Conservation (phyloP, 2,888 invertebrate genomes). For the Tridacna crocea region DNA sequence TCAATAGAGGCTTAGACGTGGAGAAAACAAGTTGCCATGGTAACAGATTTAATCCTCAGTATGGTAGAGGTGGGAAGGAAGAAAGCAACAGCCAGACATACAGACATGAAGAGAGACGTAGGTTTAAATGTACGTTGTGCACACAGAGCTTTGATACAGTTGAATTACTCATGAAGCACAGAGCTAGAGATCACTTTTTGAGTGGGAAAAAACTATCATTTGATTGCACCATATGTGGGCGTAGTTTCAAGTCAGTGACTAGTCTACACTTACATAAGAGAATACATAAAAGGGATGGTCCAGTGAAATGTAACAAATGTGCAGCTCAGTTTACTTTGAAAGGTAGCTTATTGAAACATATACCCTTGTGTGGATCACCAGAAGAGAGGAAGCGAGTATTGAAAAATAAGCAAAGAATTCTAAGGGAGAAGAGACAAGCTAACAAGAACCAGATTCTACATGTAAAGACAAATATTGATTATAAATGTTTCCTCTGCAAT, state of each 20-base stretch:
- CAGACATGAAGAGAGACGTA: too few species aligned
- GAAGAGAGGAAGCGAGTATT: conserved; percentile 12
- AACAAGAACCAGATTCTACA: background rate
- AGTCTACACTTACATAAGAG: background rate
- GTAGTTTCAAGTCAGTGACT: background rate
- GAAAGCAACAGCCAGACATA: too few species aligned
- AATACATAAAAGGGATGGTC: background rate
- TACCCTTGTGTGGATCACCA: conserved; percentile 16
- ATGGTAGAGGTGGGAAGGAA: too few species aligned
- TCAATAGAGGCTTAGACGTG: too few species aligned
- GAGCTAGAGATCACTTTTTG: conserved; percentile 7
- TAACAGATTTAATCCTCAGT: too few species aligned
- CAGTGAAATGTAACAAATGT: background rate
- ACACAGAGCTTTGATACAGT: background rate
- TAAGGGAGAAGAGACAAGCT: background rate
- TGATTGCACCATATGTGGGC: background rate
- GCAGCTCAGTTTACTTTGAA: background rate
- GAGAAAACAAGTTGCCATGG: too few species aligned
- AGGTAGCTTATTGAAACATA: background rate
- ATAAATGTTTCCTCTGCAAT: background rate
- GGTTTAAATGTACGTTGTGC: conserved; percentile 7
- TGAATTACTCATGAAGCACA: conserved; percentile 3
- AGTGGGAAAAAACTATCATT: background rate
- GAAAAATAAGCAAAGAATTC: background rate
- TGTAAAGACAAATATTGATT: background rate